Evolutionary conservation across 2,888 invertebrate genomes (phyloP).

Genomic region (Drosophila pegasa): DNA sequence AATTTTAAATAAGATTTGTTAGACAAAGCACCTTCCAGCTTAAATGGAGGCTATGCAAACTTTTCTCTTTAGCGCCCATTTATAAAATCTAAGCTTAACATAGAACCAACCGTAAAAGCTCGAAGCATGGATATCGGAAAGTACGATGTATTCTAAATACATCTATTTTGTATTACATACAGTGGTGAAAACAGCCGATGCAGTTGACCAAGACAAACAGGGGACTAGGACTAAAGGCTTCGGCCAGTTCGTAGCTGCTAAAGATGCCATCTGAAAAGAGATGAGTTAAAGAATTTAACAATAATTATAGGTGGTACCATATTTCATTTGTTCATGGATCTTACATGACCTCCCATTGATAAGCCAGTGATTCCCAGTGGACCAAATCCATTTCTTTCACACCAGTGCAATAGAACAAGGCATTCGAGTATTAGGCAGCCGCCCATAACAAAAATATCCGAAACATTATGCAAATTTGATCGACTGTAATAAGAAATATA

Average conservation of each 20-base stretch:
- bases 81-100: not conserved
- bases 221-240: slow-evolving; percentile 97
- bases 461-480: slow-evolving; percentile 96
- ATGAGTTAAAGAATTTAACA: not conserved
- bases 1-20: slow-evolving; percentile 3
- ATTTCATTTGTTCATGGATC: slow-evolving; percentile 68
- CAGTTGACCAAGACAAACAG: slow-evolving; percentile 98
- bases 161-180: slow-evolving; percentile 84
- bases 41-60: slow-evolving; percentile 1
- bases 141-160: not conserved
- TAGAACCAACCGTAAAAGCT: slow-evolving; percentile 14
- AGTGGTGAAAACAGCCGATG: slow-evolving; percentile 97
- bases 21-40: slow-evolving; percentile 8
- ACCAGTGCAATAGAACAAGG: slow-evolving; percentile 96
- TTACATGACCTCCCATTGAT: slow-evolving; percentile 99
- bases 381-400: slow-evolving; percentile 94
- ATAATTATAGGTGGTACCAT: not conserved
- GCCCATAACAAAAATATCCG: slow-evolving; percentile 99
- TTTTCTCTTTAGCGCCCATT: slow-evolving; percentile 6
- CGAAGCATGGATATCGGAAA: slow-evolving; percentile 11
- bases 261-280: slow-evolving; percentile 94
- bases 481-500: slow-evolving; percentile 86
- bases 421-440: slow-evolving; percentile 97
- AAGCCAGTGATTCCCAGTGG: slow-evolving; percentile 97
- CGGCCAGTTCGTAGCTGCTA: slow-evolving; percentile 98